Conservation (phyloP, 2,888 invertebrate species). For the Cinara cedri region DNA sequence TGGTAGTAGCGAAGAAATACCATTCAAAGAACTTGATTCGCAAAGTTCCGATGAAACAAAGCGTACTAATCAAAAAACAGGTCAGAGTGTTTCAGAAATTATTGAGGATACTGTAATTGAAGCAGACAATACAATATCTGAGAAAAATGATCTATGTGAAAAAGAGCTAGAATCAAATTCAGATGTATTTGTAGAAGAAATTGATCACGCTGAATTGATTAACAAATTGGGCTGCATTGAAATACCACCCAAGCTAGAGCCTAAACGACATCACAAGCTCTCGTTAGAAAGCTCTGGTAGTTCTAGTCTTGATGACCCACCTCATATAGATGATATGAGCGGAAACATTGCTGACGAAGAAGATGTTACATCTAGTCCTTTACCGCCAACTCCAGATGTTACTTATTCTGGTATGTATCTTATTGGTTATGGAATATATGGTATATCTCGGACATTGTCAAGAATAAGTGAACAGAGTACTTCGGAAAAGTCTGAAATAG, state of each 20-base stretch:
- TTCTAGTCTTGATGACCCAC: constrained; percentile 83
- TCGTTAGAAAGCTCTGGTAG: constrained; percentile 85
- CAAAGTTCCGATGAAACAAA: constrained; percentile 54
- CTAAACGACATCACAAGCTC: constrained; percentile 69
- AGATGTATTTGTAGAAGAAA: constrained; percentile 34
- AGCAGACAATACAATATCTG: constrained; percentile 5
- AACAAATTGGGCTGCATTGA: constrained; percentile 49
- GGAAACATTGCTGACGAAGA: constrained; percentile 68
- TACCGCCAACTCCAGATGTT: constrained; percentile 49
- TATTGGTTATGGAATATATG: constrained; percentile 71
- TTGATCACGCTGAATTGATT: constrained; percentile 46
- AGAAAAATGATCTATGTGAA: constrained; percentile 25
- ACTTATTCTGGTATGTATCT: constrained; percentile 66
- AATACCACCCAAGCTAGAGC: constrained; percentile 69
- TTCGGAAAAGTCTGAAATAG: constrained; percentile 79
- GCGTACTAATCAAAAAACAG: constrained; percentile 36
- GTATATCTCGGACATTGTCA: constrained; percentile 77
- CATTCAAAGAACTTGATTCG: constrained; percentile 50
- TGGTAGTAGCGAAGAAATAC: constrained; percentile 50
- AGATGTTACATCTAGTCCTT: constrained; percentile 53
- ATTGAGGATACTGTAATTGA: constrained; percentile 33
- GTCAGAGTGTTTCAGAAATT: constrained; percentile 45
- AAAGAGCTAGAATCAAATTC: constrained; percentile 9
- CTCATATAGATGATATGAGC: constrained; percentile 65
- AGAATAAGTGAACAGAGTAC: constrained; percentile 88